phyloP scores from a whole-genome alignment of 2,113 vertebrate species.

The Pelecanus crispus region DNA sequence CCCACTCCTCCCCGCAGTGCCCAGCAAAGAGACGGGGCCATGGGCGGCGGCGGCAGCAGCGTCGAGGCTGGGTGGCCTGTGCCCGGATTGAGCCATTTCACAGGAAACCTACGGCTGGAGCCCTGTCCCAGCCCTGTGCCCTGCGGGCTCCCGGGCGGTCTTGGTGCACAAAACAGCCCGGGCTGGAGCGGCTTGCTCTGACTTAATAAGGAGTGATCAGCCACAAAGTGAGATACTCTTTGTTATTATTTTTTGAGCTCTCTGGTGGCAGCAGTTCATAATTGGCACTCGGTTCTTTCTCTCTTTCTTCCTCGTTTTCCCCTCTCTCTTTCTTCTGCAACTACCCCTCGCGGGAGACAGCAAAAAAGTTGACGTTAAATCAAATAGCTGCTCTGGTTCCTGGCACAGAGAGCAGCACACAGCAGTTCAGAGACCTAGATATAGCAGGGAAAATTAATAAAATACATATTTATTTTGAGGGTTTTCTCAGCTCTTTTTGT shows the following conservation, averaged over 20 bases:
- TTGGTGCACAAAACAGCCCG: background rate
- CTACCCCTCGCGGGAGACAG: background rate
- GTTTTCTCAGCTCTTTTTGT: slow-evolving; percentile 18
- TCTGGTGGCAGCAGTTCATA: slow-evolving; percentile 38
- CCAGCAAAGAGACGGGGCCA: background rate
- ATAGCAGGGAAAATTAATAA: slow-evolving; percentile 37
- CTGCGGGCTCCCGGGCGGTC: accelerated
- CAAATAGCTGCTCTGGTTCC: slow-evolving; percentile 25
- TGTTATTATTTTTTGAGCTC: background rate
- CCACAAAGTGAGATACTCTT: background rate
- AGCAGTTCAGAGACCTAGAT: slow-evolving; percentile 22
- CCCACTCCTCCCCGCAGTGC: background rate
- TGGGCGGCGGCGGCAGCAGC: accelerated
- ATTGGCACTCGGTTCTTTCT: background rate
- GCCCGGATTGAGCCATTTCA: background rate
- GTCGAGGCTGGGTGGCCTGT: background rate
- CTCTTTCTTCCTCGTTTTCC: background rate
- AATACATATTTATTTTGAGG: slow-evolving; percentile 37
- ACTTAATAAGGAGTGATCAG: slow-evolving; percentile 25
- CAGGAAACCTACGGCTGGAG: background rate
- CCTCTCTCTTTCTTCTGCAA: slow-evolving; percentile 1
- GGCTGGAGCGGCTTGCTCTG: background rate
- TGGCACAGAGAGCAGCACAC: background rate
- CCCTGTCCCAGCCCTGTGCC: background rate
- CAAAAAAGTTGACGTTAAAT: slow-evolving; percentile 47